Percentiles rank a stretch among this genome's conserved stretches.
These are phyloP conservation scores for Pseudochaenichthys georgianus DNA, from an alignment of 2,797 vertebrate genomes.

Conservation along the genomic window DNA sequence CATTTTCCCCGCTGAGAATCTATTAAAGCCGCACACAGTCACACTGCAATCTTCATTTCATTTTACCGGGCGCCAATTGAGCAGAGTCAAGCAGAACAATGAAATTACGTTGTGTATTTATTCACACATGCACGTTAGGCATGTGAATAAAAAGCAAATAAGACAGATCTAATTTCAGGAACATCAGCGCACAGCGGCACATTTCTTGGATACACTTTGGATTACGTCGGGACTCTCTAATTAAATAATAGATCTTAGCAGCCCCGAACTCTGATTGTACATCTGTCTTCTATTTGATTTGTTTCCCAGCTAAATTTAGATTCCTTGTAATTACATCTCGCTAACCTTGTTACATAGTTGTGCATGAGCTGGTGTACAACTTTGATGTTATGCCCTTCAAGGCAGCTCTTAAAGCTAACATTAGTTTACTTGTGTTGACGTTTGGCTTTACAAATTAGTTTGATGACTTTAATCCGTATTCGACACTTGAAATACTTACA, in stretches of 20 bases:
- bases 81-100: constrained; percentile 75
- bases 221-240: constrained; percentile 70
- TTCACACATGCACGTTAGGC: constrained; percentile 73
- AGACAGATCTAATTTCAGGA: constrained; percentile 77
- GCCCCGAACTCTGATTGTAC: constrained; percentile 72
- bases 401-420: constrained; percentile 50
- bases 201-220: constrained; percentile 73
- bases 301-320: constrained; percentile 81
- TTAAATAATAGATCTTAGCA: constrained; percentile 77
- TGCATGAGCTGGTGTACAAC: constrained; percentile 56
- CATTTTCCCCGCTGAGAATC: constrained; percentile 57
- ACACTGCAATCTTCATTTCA: constrained; percentile 61
- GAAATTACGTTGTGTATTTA: constrained; percentile 74
- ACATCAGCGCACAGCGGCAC: constrained; percentile 65
- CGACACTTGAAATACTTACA: too few relatives aligned
- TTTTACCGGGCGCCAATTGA: constrained; percentile 71
- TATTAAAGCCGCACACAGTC: constrained; percentile 47
- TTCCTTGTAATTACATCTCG: constrained; percentile 72
- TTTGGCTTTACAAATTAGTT: constrained; percentile 25
- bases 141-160: constrained; percentile 76
- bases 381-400: constrained; percentile 47
- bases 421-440: constrained; percentile 45
- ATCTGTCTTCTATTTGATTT: constrained; percentile 75
- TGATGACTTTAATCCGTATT: background rate
- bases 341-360: constrained; percentile 73